Percentiles rank a stretch among this genome's conserved stretches.
Evolutionary conservation across 2,797 vertebrate species (phyloP).

Genomic region (Sebastes glaucus): DNA sequence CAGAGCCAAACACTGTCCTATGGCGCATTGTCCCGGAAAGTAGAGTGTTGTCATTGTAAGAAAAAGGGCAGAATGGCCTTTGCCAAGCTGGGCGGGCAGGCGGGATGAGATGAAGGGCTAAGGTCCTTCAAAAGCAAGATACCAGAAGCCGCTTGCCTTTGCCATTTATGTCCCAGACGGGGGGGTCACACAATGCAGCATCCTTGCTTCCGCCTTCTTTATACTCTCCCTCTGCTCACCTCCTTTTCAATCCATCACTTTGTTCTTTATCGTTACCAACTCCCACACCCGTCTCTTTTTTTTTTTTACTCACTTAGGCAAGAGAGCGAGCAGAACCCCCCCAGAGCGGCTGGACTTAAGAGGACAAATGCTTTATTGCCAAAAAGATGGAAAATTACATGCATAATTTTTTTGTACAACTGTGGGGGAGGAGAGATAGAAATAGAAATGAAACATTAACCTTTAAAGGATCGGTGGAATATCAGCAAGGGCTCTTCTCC

Average conservation of each 20-base stretch:
- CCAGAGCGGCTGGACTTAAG: neutral
- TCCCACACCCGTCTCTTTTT: neutral
- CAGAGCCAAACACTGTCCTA: slow-evolving; percentile 42
- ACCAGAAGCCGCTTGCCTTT: slow-evolving; percentile 41
- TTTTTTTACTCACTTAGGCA: neutral
- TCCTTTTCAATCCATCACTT: slow-evolving; percentile 29
- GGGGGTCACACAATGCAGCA: slow-evolving; percentile 43
- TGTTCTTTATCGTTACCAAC: slow-evolving; percentile 23
- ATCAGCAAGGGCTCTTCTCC: neutral
- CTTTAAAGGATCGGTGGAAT: neutral
- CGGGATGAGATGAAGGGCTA: slow-evolving; percentile 48
- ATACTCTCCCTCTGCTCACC: neutral
- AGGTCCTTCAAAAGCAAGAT: slow-evolving; percentile 57
- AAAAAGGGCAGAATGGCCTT: slow-evolving; percentile 66
- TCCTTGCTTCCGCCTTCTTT: slow-evolving; percentile 25
- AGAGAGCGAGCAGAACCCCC: neutral
- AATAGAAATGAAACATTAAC: slow-evolving; percentile 20
- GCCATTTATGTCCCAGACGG: slow-evolving; percentile 58
- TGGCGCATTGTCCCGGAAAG: slow-evolving; percentile 54
- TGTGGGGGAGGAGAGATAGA: neutral
- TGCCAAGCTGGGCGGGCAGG: slow-evolving; percentile 36
- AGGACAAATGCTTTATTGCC: slow-evolving; percentile 7
- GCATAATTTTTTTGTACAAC: neutral
- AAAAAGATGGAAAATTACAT: slow-evolving; percentile 20
- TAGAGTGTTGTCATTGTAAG: slow-evolving; percentile 47